A percentile compares a stretch with the other conserved stretches of the same genome.
phyloP scores from a whole-genome alignment of 2,888 invertebrate genomes.

The Sarcophaga variegata region DNA sequence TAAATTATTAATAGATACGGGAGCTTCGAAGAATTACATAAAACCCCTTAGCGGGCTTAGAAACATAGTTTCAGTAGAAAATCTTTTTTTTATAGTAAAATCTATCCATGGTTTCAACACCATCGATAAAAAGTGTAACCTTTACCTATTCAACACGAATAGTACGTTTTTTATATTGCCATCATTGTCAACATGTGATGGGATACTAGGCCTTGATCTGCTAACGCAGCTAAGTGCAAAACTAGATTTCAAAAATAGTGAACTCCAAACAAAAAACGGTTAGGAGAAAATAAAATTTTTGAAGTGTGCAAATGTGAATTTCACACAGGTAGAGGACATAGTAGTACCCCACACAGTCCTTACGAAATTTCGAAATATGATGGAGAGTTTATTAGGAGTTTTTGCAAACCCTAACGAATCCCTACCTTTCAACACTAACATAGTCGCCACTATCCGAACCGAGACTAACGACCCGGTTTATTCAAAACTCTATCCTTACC shows the following conservation, averaged over 20 bases:
- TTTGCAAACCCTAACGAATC: conserved; percentile 53
- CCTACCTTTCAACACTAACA: conserved; percentile 54
- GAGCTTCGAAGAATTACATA: conserved; percentile 67
- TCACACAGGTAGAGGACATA: conserved; percentile 56
- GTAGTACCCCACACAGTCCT: not conserved
- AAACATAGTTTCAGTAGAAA: conserved; percentile 41
- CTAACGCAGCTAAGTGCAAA: conserved; percentile 58
- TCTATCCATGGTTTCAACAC: conserved; percentile 61
- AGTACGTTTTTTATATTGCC: conserved; percentile 64
- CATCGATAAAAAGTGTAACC: conserved; percentile 59
- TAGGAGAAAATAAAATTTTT: conserved; percentile 53
- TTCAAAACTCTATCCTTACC: too few relatives aligned
- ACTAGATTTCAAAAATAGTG: conserved; percentile 61
- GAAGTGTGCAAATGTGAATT: conserved; percentile 60
- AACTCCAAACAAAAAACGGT: conserved; percentile 49
- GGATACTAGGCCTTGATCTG: not conserved
- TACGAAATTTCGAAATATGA: conserved; percentile 28
- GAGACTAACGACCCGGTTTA: too few relatives aligned
- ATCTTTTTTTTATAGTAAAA: conserved; percentile 49
- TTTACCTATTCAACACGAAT: conserved; percentile 56
- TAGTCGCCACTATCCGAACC: not conserved
- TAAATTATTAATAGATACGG: conserved; percentile 60
- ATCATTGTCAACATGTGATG: not conserved
- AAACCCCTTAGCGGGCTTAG: conserved; percentile 48
- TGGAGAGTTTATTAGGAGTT: conserved; percentile 10